Percentiles rank a stretch among this genome's conserved stretches.
Conservation (phyloP, 2,888 invertebrate species). For the Chalcosyrphus nemorum region DNA sequence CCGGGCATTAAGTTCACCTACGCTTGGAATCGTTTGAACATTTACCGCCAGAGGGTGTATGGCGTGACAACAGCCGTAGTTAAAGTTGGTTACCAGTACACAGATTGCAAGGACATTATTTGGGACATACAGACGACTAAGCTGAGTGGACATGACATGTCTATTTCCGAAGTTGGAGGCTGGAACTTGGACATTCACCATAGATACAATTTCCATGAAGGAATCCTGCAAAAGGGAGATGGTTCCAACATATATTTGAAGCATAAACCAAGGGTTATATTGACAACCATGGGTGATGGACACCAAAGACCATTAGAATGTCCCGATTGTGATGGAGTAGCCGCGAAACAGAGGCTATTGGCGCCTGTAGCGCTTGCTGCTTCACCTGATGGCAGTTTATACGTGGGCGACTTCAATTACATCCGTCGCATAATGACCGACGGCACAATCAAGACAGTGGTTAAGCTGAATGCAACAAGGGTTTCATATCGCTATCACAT, state of each 20-base stretch:
- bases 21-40: conserved; percentile 98
- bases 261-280: conserved; percentile 94
- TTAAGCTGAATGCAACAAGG: conserved; percentile 90
- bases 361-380: conserved; percentile 97
- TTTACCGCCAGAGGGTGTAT: conserved; percentile 97
- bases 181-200: conserved; percentile 99
- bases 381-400: conserved; percentile 95
- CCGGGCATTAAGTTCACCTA: conserved; percentile 98
- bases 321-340: conserved; percentile 90
- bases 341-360: conserved; percentile 90
- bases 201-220: conserved; percentile 98
- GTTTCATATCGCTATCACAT: conserved; percentile 98
- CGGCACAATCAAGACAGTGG: conserved; percentile 84
- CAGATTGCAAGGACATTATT: conserved; percentile 94
- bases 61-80: conserved; percentile 97
- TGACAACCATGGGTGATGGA: conserved; percentile 95
- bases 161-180: conserved; percentile 97
- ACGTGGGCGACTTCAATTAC: conserved; percentile 97
- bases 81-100: conserved; percentile 98
- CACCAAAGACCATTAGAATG: conserved; percentile 94
- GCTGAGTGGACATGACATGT: conserved; percentile 97
- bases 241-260: conserved; percentile 97
- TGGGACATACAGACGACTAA: conserved; percentile 99
- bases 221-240: conserved; percentile 98
- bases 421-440: conserved; percentile 94